Percentiles rank a stretch among this genome's conserved stretches.
phyloP scores from a whole-genome alignment of 1,140 invertebrate species.

The Philopotamus ludificatus region DNA sequence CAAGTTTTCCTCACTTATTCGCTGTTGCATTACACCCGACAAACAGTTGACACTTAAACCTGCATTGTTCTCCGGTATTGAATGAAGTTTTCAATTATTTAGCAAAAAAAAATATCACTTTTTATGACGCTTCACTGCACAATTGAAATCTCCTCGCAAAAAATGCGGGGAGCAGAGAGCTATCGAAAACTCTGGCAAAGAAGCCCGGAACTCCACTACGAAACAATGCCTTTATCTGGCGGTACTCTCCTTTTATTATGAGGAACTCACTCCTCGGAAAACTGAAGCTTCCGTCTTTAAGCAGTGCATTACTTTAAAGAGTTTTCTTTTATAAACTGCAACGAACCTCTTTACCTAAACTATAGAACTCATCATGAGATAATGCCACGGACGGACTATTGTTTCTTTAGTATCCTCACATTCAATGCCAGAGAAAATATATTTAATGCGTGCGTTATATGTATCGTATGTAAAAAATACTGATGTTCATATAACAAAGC shows the following conservation, averaged over 20 bases:
- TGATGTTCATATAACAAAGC: too few relatives aligned
- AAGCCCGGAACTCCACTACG: conserved; percentile 2
- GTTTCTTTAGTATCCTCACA: too few relatives aligned
- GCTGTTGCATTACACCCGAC: too few relatives aligned
- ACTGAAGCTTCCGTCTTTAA: conserved; percentile 11
- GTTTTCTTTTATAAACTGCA: conserved; percentile 35
- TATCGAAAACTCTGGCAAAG: conserved; percentile 9
- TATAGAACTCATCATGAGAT: conserved; percentile 30
- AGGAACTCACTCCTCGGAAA: conserved; percentile 5
- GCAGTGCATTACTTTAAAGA: conserved; percentile 38
- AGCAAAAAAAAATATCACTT: not conserved
- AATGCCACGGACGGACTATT: too few relatives aligned
- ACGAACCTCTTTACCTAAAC: conserved; percentile 23
- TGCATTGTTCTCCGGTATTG: too few relatives aligned
- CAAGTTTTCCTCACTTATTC: not conserved
- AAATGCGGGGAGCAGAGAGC: not conserved
- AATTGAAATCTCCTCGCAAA: too few relatives aligned
- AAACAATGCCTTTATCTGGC: conserved; percentile 35
- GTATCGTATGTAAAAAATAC: too few relatives aligned
- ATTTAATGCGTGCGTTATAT: too few relatives aligned
- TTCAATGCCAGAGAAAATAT: too few relatives aligned
- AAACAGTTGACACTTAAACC: too few relatives aligned
- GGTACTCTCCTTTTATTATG: conserved; percentile 21
- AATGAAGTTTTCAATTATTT: not conserved
- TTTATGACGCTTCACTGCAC: not conserved